These are phyloP conservation scores for Ophioninae sp. DNA, from an alignment of 2,888 invertebrate genomes.

Conservation along the genomic window DNA sequence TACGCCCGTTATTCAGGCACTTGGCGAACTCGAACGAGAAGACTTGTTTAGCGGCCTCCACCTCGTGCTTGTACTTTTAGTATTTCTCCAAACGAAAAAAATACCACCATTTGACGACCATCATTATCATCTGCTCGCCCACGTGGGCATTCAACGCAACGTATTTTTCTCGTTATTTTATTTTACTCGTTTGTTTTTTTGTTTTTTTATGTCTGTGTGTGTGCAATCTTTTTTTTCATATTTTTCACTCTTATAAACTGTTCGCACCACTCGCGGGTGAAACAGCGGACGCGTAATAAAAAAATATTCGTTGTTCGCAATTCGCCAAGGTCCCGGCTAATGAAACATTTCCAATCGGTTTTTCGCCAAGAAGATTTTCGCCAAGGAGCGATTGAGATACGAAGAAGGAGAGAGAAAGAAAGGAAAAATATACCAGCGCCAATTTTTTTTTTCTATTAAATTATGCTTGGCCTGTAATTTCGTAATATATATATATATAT, in stretches of 20 bases:
- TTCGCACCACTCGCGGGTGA: slow-evolving; percentile 53
- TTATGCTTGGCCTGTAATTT: slow-evolving; percentile 70
- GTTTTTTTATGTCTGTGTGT: neutral
- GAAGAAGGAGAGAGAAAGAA: slow-evolving; percentile 19
- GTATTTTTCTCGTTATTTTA: slow-evolving; percentile 27
- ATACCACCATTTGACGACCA: neutral
- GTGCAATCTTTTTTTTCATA: neutral
- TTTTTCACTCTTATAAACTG: slow-evolving; percentile 52
- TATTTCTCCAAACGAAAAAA: slow-evolving; percentile 49
- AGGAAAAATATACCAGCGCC: slow-evolving; percentile 38
- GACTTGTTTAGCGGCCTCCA: slow-evolving; percentile 18
- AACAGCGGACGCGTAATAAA: slow-evolving; percentile 56
- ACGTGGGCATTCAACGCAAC: slow-evolving; percentile 45
- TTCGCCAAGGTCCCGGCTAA: slow-evolving; percentile 49
- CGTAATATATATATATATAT: slow-evolving; percentile 51
- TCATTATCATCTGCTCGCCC: neutral
- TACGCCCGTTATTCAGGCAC: slow-evolving; percentile 60
- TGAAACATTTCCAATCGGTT: slow-evolving; percentile 25
- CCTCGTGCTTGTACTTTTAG: slow-evolving; percentile 54
- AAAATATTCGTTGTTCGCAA: slow-evolving; percentile 54
- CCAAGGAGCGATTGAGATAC: neutral
- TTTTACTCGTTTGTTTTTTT: neutral
- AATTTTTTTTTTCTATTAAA: slow-evolving; percentile 67
- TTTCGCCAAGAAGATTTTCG: slow-evolving; percentile 25
- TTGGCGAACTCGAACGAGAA: slow-evolving; percentile 60